Evolutionary conservation across 2,113 vertebrate genomes (phyloP).

Genomic region (Mystacornis crossleyi): DNA sequence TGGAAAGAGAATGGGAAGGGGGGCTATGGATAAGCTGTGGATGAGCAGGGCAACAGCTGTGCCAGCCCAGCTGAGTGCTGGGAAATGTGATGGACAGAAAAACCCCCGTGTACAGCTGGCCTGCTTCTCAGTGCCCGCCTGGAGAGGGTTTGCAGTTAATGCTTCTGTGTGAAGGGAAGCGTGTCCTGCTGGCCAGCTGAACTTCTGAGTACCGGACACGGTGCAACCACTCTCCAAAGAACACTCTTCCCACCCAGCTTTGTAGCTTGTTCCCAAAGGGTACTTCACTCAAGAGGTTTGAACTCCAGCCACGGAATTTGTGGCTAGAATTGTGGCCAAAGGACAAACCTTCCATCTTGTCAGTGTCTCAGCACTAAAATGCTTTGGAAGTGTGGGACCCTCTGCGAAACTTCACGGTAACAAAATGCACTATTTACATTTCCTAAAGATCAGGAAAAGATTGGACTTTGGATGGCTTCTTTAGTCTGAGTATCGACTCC

Average conservation of each 20-base stretch:
- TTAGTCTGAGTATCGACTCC: not conserved
- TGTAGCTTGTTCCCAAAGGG: not conserved
- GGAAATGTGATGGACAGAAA: not conserved
- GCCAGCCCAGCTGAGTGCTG: not conserved
- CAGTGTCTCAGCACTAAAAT: not conserved
- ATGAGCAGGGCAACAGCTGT: not conserved
- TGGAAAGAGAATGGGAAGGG: not conserved
- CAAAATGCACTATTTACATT: slow-evolving; percentile 1
- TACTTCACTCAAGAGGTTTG: not conserved
- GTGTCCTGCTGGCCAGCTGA: not conserved
- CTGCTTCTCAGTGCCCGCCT: not conserved
- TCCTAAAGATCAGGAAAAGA: not conserved
- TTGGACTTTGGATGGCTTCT: not conserved
- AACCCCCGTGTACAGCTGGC: not conserved
- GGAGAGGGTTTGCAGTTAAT: not conserved
- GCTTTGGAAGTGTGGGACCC: not conserved
- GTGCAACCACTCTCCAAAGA: not conserved
- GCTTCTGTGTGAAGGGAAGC: not conserved
- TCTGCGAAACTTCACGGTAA: not conserved
- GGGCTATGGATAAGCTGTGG: not conserved
- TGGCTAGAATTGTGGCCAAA: not conserved
- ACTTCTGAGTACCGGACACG: not conserved
- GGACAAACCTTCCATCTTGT: not conserved
- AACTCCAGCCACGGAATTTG: not conserved
- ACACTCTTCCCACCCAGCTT: not conserved